Evolutionary conservation across 2,888 invertebrate species (phyloP).

Genomic region (Torymus texanus): DNA sequence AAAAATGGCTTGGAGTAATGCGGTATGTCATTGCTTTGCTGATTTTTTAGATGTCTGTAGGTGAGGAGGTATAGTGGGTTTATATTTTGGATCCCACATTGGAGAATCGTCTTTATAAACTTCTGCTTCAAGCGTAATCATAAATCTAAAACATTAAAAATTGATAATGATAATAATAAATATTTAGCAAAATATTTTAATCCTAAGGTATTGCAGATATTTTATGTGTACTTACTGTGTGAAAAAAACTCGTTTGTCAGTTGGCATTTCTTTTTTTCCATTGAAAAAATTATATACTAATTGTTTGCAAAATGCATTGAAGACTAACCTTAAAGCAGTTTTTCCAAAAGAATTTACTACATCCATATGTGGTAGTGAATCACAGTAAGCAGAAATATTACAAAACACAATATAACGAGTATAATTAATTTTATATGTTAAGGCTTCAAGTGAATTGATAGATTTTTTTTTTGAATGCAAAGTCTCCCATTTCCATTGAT

Average conservation of each 20-base stretch:
- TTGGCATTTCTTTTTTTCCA: constrained; percentile 94
- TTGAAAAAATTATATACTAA: constrained; percentile 84
- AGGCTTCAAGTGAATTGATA: constrained; percentile 87
- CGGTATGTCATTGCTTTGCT: no score
- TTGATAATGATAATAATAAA: constrained; percentile 34
- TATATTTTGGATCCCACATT: constrained; percentile 95
- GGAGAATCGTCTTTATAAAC: constrained; percentile 85
- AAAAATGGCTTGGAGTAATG: no score
- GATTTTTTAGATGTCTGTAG: constrained; percentile 76
- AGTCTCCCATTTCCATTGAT: constrained; percentile 95
- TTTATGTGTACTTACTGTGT: constrained; percentile 77
- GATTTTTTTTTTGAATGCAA: constrained; percentile 85
- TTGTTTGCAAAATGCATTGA: constrained; percentile 88
- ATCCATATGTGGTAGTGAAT: constrained; percentile 92
- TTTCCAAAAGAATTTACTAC: constrained; percentile 94
- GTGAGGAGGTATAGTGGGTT: constrained; percentile 82
- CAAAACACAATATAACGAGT: constrained; percentile 96
- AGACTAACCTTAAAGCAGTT: constrained; percentile 89
- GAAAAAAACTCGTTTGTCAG: constrained; percentile 89
- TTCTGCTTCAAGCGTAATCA: constrained; percentile 91
- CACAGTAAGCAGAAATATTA: constrained; percentile 96
- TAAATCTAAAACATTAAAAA: constrained; percentile 79
- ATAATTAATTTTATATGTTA: constrained; percentile 93
- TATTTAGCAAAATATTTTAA: constrained; percentile 21
- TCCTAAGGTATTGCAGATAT: constrained; percentile 10